Evolutionary conservation across 2,888 invertebrate species (phyloP).

Genomic region (Malachius bipustulatus): DNA sequence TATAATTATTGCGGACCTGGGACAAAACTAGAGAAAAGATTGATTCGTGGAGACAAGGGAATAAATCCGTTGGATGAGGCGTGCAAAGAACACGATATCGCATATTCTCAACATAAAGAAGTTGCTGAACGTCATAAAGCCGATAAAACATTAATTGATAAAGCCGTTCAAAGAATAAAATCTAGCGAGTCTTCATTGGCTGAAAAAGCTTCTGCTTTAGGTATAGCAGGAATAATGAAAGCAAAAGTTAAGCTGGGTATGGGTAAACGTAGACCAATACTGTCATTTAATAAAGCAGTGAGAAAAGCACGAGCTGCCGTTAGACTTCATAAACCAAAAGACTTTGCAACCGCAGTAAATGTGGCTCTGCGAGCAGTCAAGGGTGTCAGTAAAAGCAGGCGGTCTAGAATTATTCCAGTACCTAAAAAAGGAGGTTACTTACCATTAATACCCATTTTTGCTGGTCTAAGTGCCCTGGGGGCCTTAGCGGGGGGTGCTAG

Average conservation of each 20-base stretch:
- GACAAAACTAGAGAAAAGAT: slow-evolving; percentile 18
- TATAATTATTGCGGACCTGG: slow-evolving; percentile 19
- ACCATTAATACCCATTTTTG: slow-evolving; percentile 28
- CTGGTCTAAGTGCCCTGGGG: slow-evolving; percentile 28
- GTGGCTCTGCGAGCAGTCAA: slow-evolving; percentile 12
- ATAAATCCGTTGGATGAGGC: slow-evolving; percentile 22
- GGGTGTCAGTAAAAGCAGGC: slow-evolving; percentile 7
- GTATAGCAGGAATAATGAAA: slow-evolving; percentile 23
- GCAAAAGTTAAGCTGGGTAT: slow-evolving; percentile 22
- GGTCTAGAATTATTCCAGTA: slow-evolving; percentile 22
- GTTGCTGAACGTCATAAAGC: slow-evolving; percentile 25
- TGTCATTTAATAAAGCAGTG: not conserved
- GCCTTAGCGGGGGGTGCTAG: slow-evolving; percentile 29
- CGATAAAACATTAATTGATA: slow-evolving; percentile 26
- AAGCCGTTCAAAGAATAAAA: slow-evolving; percentile 21
- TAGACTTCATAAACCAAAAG: slow-evolving; percentile 3
- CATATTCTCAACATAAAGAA: slow-evolving; percentile 17
- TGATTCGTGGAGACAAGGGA: slow-evolving; percentile 25
- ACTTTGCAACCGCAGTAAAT: slow-evolving; percentile 13
- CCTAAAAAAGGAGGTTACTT: slow-evolving; percentile 26
- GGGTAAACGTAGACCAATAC: slow-evolving; percentile 14
- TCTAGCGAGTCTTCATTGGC: slow-evolving; percentile 20
- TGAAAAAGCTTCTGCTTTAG: slow-evolving; percentile 21
- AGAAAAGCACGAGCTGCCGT: not conserved
- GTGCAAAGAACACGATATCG: slow-evolving; percentile 24